phyloP scores from a whole-genome alignment of 2,888 invertebrate species.

The Microctonus aethiopoides region DNA sequence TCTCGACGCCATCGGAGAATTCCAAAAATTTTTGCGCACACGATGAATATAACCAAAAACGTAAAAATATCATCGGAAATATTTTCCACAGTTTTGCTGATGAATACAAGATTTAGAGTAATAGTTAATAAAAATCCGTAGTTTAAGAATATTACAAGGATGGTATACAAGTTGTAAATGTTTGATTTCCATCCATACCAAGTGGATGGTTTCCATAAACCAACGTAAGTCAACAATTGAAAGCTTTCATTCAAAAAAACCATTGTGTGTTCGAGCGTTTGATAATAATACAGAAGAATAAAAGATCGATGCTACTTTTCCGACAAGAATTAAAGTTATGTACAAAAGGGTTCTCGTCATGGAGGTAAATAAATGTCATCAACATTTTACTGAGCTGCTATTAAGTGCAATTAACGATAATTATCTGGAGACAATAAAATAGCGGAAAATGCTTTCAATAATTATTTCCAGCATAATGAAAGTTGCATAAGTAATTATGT shows the following conservation, averaged over 20 bases:
- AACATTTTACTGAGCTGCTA: neutral
- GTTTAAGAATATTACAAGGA: slow-evolving; percentile 28
- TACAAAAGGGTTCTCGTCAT: neutral
- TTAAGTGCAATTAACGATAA: neutral
- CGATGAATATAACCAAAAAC: slow-evolving; percentile 35
- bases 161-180: slow-evolving; percentile 37
- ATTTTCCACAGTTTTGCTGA: slow-evolving; percentile 33
- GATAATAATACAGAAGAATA: neutral
- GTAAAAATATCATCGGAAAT: slow-evolving; percentile 43
- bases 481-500: too few relatives aligned
- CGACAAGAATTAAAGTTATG: neutral
- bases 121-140: slow-evolving; percentile 29
- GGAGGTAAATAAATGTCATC: too few relatives aligned
- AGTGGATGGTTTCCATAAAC: slow-evolving; percentile 35
- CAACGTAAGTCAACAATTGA: neutral
- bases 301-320: neutral
- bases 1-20: slow-evolving; percentile 33
- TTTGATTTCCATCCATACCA: slow-evolving; percentile 35
- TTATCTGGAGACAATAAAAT: neutral
- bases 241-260: slow-evolving; percentile 1
- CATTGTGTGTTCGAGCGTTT: neutral
- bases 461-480: too few relatives aligned
- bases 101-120: slow-evolving; percentile 37
- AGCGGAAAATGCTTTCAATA: too few relatives aligned
- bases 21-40: slow-evolving; percentile 39